Conservation (phyloP, 2,888 invertebrate genomes). For the Athalia rosae region DNA sequence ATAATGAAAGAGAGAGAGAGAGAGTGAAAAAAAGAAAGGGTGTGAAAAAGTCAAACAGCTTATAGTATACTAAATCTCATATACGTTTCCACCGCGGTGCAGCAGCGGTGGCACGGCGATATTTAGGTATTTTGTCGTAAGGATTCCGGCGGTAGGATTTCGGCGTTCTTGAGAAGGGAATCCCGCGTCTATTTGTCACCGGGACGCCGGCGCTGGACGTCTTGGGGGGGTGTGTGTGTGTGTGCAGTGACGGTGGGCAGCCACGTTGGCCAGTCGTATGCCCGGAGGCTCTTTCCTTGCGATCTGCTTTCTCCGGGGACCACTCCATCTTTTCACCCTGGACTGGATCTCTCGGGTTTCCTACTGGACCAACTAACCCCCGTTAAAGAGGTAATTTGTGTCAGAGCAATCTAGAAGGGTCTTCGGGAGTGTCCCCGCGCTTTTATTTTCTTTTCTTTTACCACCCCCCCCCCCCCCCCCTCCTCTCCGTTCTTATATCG, state of each 20-base stretch:
- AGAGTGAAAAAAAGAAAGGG: not conserved
- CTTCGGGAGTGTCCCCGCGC: constrained; percentile 30
- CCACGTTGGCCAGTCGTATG: constrained; percentile 15
- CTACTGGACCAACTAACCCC: constrained; percentile 51
- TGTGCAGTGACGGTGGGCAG: constrained; percentile 25
- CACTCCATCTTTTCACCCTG: constrained; percentile 67
- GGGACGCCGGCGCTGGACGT: constrained; percentile 59
- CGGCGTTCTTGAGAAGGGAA: constrained; percentile 52
- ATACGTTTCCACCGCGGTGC: constrained; percentile 63
- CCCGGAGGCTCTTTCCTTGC: constrained; percentile 46
- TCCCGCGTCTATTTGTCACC: constrained; percentile 68
- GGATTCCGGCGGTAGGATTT: constrained; percentile 59
- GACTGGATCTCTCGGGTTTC: constrained; percentile 50
- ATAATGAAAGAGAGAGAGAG: not conserved
- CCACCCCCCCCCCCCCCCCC: too few species aligned
- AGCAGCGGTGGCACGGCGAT: not conserved
- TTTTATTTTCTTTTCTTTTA: constrained; percentile 16
- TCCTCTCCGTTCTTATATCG: not conserved
- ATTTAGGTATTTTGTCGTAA: constrained; percentile 57
- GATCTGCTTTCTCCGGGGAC: constrained; percentile 59
- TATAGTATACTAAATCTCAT: constrained; percentile 36
- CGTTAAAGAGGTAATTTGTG: constrained; percentile 72
- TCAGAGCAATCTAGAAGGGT: constrained; percentile 58
- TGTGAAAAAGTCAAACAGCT: not conserved
- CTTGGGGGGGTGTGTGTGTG: too few species aligned